Conservation (phyloP, 2,113 vertebrate genomes). For the Himantopus leucocephalus region DNA sequence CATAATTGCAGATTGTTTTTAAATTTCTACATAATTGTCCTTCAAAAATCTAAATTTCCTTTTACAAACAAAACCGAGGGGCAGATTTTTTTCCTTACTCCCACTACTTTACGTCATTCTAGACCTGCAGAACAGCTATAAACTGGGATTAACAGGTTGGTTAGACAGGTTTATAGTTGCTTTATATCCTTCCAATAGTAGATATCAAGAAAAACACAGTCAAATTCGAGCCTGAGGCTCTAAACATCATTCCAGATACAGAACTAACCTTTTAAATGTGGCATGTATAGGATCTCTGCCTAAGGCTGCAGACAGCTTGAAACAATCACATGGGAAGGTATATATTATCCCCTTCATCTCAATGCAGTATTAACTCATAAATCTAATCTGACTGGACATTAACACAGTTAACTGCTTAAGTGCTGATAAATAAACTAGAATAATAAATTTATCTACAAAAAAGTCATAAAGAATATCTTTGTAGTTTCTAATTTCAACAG, state of each 20-base stretch:
- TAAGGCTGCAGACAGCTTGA: constrained; percentile 6
- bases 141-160: not conserved
- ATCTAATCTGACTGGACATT: not conserved
- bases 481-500: not conserved
- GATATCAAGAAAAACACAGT: constrained; percentile 13
- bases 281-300: not conserved
- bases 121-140: not conserved
- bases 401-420: not conserved
- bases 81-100: not conserved
- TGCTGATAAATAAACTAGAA: not conserved
- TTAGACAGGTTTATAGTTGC: constrained; percentile 15
- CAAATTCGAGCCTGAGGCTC: constrained; percentile 19
- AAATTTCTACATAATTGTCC: not conserved
- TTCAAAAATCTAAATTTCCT: not conserved
- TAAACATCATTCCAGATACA: not conserved
- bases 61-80: not conserved
- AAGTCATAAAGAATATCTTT: not conserved
- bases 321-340: not conserved
- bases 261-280: constrained; percentile 40
- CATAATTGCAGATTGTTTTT: not conserved
- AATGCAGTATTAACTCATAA: not conserved
- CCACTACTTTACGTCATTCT: not conserved
- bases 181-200: not conserved
- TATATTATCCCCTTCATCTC: not conserved
- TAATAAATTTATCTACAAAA: not conserved